These are phyloP conservation scores for Actinia tenebrosa DNA, from an alignment of 64 coral and sea anemone species.

Conservation along the genomic window DNA sequence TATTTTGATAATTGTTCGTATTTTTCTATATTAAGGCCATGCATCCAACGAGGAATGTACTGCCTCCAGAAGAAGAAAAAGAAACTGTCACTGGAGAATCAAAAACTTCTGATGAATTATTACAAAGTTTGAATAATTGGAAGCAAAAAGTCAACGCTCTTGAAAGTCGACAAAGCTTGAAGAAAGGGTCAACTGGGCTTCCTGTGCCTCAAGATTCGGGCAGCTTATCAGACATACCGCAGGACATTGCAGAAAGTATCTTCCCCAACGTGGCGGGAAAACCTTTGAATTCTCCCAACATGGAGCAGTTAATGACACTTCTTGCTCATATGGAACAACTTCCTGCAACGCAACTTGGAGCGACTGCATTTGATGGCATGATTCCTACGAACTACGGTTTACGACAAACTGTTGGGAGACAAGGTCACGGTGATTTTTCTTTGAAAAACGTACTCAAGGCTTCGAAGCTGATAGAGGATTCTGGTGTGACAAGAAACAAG, in stretches of 20 bases:
- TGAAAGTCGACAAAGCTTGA: background rate
- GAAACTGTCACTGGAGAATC: conserved; percentile 13
- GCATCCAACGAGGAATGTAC: background rate
- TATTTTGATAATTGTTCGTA: too few relatives aligned
- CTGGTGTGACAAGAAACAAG: conserved; percentile 20
- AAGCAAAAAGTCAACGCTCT: background rate
- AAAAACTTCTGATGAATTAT: conserved; percentile 4
- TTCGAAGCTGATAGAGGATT: conserved; percentile 25
- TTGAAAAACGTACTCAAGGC: conserved; percentile 37
- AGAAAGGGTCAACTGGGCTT: background rate
- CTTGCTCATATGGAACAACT: conserved; percentile 26
- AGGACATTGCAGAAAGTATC: background rate
- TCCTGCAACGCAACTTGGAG: background rate
- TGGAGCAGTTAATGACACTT: background rate
- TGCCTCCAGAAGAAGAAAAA: conserved; percentile 27
- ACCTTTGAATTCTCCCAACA: background rate
- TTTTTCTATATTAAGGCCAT: background rate
- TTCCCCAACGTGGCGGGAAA: conserved; percentile 1
- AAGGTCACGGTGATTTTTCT: background rate
- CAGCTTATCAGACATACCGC: background rate
- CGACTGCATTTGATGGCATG: conserved; percentile 6
- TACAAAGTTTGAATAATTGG: background rate
- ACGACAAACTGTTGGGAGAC: conserved; percentile 17
- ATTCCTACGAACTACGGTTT: conserved; percentile 17
- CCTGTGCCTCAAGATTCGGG: background rate